phyloP scores from a whole-genome alignment of 2,797 vertebrate genomes.

The Presbytis comata region DNA sequence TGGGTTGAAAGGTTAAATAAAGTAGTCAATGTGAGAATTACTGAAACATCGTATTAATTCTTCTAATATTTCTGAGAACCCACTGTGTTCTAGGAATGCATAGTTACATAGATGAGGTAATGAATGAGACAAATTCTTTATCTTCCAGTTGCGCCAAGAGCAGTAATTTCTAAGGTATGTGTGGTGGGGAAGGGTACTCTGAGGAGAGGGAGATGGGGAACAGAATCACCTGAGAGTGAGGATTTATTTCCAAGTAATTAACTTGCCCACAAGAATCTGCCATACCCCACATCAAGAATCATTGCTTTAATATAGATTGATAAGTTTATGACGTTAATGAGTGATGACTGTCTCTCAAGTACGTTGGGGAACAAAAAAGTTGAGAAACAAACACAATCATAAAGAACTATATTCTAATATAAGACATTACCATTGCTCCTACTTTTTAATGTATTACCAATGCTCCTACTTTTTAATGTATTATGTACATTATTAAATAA shows the following conservation, averaged over 20 bases:
- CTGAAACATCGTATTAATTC: neutral
- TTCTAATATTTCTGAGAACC: neutral
- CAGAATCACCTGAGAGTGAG: neutral
- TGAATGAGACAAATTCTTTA: neutral
- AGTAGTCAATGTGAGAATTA: neutral
- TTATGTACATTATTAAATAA: too few species aligned
- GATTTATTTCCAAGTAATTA: neutral
- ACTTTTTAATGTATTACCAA: neutral
- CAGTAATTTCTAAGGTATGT: neutral
- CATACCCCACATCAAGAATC: neutral
- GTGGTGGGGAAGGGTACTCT: rapidly evolving
- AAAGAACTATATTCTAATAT: neutral
- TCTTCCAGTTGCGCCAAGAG: neutral
- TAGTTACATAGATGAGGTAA: neutral
- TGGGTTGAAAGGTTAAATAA: neutral
- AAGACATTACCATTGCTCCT: neutral
- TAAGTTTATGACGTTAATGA: neutral
- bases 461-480: too few species aligned
- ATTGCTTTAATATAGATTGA: neutral
- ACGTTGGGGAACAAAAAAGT: neutral
- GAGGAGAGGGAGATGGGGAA: too few species aligned
- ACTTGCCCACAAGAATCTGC: neutral
- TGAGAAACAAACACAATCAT: neutral
- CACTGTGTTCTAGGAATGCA: neutral
- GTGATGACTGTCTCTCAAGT: neutral